A percentile compares a stretch with the other conserved stretches of the same genome.
Evolutionary conservation across 2,113 vertebrate species (phyloP).

Genomic region (Pterocles burchelli): DNA sequence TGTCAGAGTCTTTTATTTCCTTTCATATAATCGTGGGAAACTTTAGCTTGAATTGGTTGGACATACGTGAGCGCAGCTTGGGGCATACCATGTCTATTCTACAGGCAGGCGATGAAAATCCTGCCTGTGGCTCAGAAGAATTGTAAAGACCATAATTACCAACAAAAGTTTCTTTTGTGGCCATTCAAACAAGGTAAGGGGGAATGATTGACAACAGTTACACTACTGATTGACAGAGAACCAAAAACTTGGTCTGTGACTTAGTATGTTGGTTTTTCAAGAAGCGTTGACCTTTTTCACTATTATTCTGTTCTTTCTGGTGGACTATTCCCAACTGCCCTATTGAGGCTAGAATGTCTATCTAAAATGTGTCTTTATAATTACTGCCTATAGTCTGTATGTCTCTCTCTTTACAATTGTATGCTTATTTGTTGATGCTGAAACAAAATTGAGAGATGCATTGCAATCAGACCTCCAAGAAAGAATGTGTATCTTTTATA

Average conservation of each 20-base stretch:
- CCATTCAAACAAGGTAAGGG: conserved; percentile 52
- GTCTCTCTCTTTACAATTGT: conserved; percentile 13
- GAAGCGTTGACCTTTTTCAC: conserved; percentile 36
- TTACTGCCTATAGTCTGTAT: conserved; percentile 12
- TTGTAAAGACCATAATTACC: conserved; percentile 25
- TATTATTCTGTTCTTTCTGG: conserved; percentile 27
- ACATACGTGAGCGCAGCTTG: conserved; percentile 30
- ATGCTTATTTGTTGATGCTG: conserved; percentile 33
- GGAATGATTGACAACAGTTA: conserved; percentile 47
- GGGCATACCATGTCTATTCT: not conserved
- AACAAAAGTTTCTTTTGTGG: conserved; percentile 54
- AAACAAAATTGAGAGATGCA: conserved; percentile 30
- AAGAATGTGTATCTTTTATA: conserved; percentile 31
- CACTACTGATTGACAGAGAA: conserved; percentile 37
- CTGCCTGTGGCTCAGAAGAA: conserved; percentile 26
- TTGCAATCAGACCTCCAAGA: conserved; percentile 49
- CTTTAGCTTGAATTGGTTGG: conserved; percentile 42
- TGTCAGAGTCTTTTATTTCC: conserved; percentile 35
- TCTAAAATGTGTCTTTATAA: conserved; percentile 49
- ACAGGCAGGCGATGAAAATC: conserved; percentile 50
- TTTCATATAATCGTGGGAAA: conserved; percentile 60
- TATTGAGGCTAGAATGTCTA: conserved; percentile 25
- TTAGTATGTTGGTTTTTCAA: conserved; percentile 51
- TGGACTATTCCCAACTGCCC: conserved; percentile 15
- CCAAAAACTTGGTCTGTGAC: conserved; percentile 38